Evolutionary conservation across 2,113 vertebrate genomes (phyloP), one percentile per base, ranked within the genome.

Genomic region (Speoplatyrhinus poulsoni): DNA sequence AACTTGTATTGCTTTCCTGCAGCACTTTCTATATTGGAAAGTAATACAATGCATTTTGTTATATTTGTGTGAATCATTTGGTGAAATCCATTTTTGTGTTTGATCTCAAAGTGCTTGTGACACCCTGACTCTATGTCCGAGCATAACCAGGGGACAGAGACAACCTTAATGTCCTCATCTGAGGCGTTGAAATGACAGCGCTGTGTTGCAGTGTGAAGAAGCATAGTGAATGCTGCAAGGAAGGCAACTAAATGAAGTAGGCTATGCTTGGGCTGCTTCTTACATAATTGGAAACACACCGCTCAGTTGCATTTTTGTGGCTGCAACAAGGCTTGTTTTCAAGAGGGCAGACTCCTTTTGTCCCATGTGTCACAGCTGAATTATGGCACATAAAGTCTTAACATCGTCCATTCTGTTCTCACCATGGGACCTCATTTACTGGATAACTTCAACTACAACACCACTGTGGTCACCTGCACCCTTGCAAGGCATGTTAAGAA

Each of bases 201-300:
- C 50, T 41, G 69, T 76, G 72, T 80, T 80, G 76, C 53, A 63
- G 19, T 71, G 60, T 58, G 71, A 78, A 75, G 61, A 65, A 73
- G 72, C 68, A 59, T 70, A 70, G 58, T 73, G 50, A 54, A 55
- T 62, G 65, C 68, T 67, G 61, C 47, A 65, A 67, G 54, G 79
- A 52, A 77, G 64, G 56, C 73, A 52, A 65, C 81, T 79, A 85
- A 87, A 88, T 82, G 75, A 86, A 85, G 84, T 52, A 69, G 73
- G 69, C 72, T 63, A 71, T 77, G 76, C 61, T 78, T 19, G 72
- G 73, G 68, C 52, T 74, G 78, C 68, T 82, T 84, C 81, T 32
- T 46, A 48, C 52, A 60, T 89, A 89, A 92, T 88, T 83, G 79
- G 82, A 91, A 90, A 86, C 86, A 89, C 60, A 79, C 77, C 54